Evolutionary conservation across 2,797 vertebrate species (phyloP).

Genomic region (Eulemur coronatus): DNA sequence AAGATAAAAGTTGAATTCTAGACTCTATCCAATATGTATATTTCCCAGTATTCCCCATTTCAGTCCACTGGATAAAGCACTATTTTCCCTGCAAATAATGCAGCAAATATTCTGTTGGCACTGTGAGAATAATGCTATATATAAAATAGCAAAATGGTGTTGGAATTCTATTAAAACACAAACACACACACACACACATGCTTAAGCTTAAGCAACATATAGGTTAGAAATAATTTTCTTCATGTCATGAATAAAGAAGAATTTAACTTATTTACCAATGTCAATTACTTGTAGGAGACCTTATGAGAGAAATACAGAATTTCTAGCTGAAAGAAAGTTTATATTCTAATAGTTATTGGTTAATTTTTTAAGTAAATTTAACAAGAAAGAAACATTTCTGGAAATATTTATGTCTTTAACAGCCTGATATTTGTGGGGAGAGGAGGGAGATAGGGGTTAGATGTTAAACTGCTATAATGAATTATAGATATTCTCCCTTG

Average conservation of each 20-base stretch:
- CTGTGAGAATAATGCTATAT: not conserved
- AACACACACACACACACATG: not conserved
- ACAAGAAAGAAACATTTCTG: not conserved
- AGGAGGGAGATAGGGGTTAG: not conserved
- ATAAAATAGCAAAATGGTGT: not conserved
- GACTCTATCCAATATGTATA: not conserved
- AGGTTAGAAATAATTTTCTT: not conserved
- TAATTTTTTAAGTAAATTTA: not conserved
- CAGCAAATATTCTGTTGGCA: not conserved
- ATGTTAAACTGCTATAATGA: not conserved
- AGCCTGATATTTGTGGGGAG: not conserved
- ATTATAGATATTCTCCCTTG: conserved; percentile 36
- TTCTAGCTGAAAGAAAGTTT: not conserved
- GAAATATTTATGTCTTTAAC: not conserved
- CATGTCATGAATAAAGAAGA: conserved; percentile 19
- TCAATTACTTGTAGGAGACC: not conserved
- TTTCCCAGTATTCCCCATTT: not conserved
- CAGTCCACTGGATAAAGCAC: not conserved
- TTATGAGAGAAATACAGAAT: not conserved
- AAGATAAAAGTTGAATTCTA: not conserved
- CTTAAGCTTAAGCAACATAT: not conserved
- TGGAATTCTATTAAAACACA: not conserved
- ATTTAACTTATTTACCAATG: conserved; percentile 25
- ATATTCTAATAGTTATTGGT: not conserved
- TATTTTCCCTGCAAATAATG: not conserved